Percentiles rank a stretch among this genome's conserved stretches.
phyloP scores from a whole-genome alignment of 2,888 invertebrate genomes.

The Diarsia rubi region DNA sequence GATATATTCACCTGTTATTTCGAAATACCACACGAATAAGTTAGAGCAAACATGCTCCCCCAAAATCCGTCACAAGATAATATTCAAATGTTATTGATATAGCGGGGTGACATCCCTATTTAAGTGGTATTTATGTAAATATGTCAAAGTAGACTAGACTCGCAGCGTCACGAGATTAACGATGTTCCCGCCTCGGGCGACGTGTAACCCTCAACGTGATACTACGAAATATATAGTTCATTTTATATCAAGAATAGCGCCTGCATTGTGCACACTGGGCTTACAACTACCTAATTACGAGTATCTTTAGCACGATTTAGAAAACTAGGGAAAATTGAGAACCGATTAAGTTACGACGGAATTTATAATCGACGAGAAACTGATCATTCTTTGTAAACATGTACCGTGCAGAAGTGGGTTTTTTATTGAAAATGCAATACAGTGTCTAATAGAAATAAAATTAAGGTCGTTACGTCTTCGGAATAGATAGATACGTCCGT shows the following conservation, averaged over 20 bases:
- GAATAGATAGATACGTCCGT: not conserved
- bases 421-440: not conserved
- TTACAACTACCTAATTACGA: not conserved
- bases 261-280: slow-evolving; percentile 33
- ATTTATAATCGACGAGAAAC: not conserved
- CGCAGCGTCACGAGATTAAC: slow-evolving; percentile 78
- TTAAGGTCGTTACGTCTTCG: not conserved
- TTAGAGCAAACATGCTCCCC: slow-evolving; percentile 41
- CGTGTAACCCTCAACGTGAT: slow-evolving; percentile 62
- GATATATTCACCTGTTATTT: slow-evolving; percentile 46
- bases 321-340: not conserved
- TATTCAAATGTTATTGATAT: slow-evolving; percentile 58
- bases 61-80: slow-evolving; percentile 66
- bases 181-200: slow-evolving; percentile 72
- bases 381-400: not conserved
- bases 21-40: slow-evolving; percentile 18
- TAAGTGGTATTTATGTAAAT: slow-evolving; percentile 79
- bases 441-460: not conserved
- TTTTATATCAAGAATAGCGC: slow-evolving; percentile 50
- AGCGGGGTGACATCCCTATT: slow-evolving; percentile 69
- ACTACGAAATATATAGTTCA: slow-evolving; percentile 65
- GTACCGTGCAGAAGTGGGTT: not conserved
- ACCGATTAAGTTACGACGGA: not conserved
- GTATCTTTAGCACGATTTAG: not conserved
- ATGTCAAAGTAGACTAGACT: slow-evolving; percentile 74